A percentile compares a stretch with the other conserved stretches of the same genome.
phyloP scores from a whole-genome alignment of 2,888 invertebrate genomes.

The Cantharis rufa region DNA sequence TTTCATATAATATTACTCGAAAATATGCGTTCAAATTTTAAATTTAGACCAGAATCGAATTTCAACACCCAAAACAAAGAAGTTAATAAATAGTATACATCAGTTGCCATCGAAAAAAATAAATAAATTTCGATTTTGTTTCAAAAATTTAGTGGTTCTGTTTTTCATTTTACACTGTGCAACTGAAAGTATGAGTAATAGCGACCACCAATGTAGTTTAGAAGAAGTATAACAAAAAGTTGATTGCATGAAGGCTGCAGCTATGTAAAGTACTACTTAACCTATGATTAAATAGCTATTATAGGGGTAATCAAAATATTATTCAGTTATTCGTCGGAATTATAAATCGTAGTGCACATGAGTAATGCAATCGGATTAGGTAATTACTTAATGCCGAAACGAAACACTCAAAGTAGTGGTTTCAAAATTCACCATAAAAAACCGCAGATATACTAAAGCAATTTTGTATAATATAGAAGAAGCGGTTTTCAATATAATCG shows the following conservation, averaged over 20 bases:
- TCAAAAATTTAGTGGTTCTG: background rate
- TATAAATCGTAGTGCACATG: background rate
- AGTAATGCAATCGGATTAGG: background rate
- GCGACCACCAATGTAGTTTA: conserved; percentile 1
- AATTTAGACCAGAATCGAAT: background rate
- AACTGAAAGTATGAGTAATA: background rate
- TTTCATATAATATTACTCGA: background rate
- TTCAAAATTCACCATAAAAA: background rate
- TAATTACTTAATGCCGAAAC: background rate
- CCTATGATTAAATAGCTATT: conserved; percentile 3
- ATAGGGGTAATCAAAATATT: background rate
- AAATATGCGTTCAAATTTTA: background rate
- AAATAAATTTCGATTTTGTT: background rate
- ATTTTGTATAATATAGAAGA: background rate
- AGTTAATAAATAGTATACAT: background rate
- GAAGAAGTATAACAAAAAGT: background rate
- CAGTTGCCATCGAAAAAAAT: background rate
- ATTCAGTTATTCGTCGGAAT: background rate
- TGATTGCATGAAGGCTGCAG: background rate
- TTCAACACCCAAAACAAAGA: background rate
- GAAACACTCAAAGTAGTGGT: background rate
- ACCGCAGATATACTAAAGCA: background rate
- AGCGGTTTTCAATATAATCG: background rate
- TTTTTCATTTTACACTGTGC: background rate
- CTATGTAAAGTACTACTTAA: background rate